Evolutionary conservation across 2,113 vertebrate species (phyloP), one percentile per base, ranked within the genome.

Genomic region (Nematolebias whitei): DNA sequence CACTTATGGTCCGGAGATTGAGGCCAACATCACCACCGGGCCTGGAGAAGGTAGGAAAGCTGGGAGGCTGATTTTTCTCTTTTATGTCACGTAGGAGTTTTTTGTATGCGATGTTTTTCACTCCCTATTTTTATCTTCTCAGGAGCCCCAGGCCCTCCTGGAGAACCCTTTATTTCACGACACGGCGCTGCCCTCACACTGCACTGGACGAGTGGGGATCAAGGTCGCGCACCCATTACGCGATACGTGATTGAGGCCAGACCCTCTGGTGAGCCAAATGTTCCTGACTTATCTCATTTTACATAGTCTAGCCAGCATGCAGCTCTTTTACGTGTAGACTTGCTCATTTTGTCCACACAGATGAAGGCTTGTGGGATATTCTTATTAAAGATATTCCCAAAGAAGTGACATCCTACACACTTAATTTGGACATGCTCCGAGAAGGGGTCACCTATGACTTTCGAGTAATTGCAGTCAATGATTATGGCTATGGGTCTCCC

Each of bases 321-420:
- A 54, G 5, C 16, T 35, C 58, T 56, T 56, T 51, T 20, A n/a
- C 26, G 47, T 5, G 19, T n/a, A 8, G 40, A 2, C 50, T 38
- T 48, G 58, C 38, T 53, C 38, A 2, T 44, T 20, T 65, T 47
- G 7, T 6, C 16, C 64, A 43, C 66, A 47, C 83, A 99, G 98
- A 99, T 0, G 98, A 99, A 80, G 98, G 98, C 10, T 88, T 99
- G 32, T 99, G 98, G 98, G 98, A 99, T 81, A 96, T 99, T 82
- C 95, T 99, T 19, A 96, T 99, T 87, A 98, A 98, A 79, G 96
- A 99, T 87, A 97, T 99, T 82, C 98, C 97, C 29, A 98, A 96
- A 85, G 97, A 98, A 78, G 97, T 97, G 79, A 97, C 95, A 3
- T 99, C 98, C 43, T 98, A 98, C 86, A 98, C 96, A 2, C 96